phyloP scores from a whole-genome alignment of 2,888 invertebrate genomes.

The Unio pictorum region DNA sequence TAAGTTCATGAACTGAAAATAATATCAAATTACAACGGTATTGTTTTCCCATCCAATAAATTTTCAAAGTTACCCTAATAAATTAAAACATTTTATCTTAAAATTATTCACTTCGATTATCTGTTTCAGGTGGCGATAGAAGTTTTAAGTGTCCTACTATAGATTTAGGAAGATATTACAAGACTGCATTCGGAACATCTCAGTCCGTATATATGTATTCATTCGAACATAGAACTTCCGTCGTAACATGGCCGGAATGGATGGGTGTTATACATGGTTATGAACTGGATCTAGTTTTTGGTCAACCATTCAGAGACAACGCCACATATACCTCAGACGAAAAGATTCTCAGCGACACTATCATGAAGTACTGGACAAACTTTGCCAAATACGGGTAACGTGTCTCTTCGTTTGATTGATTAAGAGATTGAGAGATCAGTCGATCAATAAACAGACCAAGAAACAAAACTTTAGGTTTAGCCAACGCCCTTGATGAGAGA shows the following conservation, averaged over 20 bases:
- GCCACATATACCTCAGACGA: slow-evolving; percentile 1
- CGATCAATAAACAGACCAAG: too few species aligned
- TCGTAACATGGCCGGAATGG: slow-evolving; percentile 59
- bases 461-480: too few species aligned
- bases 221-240: slow-evolving; percentile 47
- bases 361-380: not conserved
- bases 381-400: not conserved
- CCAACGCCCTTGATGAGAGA: too few species aligned
- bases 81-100: too few species aligned
- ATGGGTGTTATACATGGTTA: slow-evolving; percentile 64
- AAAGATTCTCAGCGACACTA: not conserved
- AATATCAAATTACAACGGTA: too few species aligned
- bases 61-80: too few species aligned
- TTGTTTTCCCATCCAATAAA: too few species aligned
- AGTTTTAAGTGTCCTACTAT: not conserved
- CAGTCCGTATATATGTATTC: slow-evolving; percentile 46
- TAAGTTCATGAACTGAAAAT: too few species aligned
- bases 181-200: not conserved
- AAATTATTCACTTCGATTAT: too few species aligned
- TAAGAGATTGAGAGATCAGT: too few species aligned
- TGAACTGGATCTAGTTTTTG: slow-evolving; percentile 64
- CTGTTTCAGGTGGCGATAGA: not conserved
- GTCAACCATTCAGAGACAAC: slow-evolving; percentile 37
- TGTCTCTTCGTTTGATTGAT: too few species aligned
- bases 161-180: not conserved